These are phyloP conservation scores for Heliocidaris erythrogramma DNA, from an alignment of 35 echinoderm and acorn worm species.

Conservation along the genomic window DNA sequence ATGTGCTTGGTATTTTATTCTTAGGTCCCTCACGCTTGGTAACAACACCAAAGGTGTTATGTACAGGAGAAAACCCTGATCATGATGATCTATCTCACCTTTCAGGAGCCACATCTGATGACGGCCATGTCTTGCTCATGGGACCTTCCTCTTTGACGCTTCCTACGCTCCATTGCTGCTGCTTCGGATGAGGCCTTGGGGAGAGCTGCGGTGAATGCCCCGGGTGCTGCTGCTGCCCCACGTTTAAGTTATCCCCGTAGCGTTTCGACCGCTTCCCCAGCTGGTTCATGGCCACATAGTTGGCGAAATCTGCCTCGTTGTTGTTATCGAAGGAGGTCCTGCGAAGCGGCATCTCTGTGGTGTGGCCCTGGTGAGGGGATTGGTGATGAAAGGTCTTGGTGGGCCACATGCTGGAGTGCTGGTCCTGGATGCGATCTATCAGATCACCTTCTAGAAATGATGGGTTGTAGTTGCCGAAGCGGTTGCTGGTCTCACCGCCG, in stretches of 20 bases:
- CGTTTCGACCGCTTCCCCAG: constrained; percentile 72
- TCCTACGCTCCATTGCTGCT: constrained; percentile 40
- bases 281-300: constrained; percentile 73
- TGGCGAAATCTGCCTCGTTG: constrained; percentile 78
- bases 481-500: constrained; percentile 43
- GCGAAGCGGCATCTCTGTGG: not conserved
- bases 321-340: constrained; percentile 11
- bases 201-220: not conserved
- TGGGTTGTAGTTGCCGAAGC: constrained; percentile 79
- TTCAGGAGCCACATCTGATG: constrained; percentile 43
- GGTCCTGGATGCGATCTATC: constrained; percentile 40
- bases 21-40: too few relatives aligned
- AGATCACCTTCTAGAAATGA: constrained; percentile 64
- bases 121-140: constrained; percentile 75
- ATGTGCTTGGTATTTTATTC: too few relatives aligned
- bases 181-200: not conserved
- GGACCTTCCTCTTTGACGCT: constrained; percentile 39
- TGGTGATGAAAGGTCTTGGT: constrained; percentile 32
- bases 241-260: constrained; percentile 60
- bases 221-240: constrained; percentile 42
- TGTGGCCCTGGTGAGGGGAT: not conserved
- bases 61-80: too few relatives aligned
- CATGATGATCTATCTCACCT: not conserved
- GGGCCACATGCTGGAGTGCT: constrained; percentile 24
- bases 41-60: too few relatives aligned